phyloP scores from a whole-genome alignment of 2,888 invertebrate species.

The Sussaba pulchella region DNA sequence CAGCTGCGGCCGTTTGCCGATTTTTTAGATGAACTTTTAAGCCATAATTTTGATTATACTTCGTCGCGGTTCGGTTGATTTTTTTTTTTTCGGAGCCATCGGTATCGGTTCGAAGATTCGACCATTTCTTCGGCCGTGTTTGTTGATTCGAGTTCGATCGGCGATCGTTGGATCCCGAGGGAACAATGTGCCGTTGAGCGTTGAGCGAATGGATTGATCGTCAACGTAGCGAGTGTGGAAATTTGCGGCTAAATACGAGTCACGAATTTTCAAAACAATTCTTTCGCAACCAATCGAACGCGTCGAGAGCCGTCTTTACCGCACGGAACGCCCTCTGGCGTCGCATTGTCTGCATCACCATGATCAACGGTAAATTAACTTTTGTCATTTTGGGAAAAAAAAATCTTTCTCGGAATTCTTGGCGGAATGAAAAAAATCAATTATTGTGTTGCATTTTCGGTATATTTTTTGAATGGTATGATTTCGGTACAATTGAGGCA shows the following conservation, averaged over 20 bases:
- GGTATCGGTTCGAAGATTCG: neutral
- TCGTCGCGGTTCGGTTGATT: too few relatives aligned
- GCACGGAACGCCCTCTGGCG: constrained; percentile 3
- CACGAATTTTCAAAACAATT: neutral
- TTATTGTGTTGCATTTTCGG: too few relatives aligned
- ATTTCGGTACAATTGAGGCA: too few relatives aligned
- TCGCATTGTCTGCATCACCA: neutral
- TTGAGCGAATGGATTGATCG: constrained; percentile 4
- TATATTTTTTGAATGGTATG: too few relatives aligned
- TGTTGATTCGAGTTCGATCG: neutral
- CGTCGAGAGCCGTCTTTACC: neutral
- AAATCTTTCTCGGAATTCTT: too few relatives aligned
- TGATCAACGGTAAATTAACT: constrained; percentile 5
- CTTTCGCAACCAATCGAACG: neutral
- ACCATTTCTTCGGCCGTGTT: neutral
- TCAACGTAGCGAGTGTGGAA: constrained; percentile 1
- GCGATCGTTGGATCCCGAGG: neutral
- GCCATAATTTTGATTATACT: neutral
- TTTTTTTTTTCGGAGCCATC: too few relatives aligned
- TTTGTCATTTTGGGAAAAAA: too few relatives aligned
- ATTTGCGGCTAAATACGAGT: neutral
- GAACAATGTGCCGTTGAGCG: neutral
- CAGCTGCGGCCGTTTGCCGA: neutral
- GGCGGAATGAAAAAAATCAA: too few relatives aligned
- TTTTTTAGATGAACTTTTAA: neutral